Evolutionary conservation across 2,888 invertebrate genomes (phyloP), one percentile per base, ranked within the genome.

Genomic region (Augiades crinisus): DNA sequence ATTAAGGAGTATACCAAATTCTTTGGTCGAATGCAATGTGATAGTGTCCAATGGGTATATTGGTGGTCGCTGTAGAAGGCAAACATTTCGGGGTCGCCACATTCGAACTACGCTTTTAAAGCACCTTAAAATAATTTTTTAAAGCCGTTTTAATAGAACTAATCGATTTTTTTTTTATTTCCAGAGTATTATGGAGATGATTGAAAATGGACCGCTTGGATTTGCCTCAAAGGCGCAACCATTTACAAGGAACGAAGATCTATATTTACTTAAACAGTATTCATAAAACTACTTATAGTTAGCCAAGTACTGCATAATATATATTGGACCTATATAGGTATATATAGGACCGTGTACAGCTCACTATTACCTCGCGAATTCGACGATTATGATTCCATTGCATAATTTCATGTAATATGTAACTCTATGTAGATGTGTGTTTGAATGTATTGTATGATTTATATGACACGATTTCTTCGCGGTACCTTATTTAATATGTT

Each of bases 201-300:
- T 72, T 70, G 67, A 67, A 68, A 68, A 68, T 69, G 73, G 67
- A 70, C 63, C 60, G 71, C 62, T 65, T 64, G 64, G 30, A 51
- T 51, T 76, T 76, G 73, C 73, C 73, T 76, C 57, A 63, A 72
- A 75, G 75, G 70, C 69, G 72, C 72, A 72, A 67, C 68, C 75
- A 70, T 73, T 72, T 72, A 69, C 64, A 76, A 68, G 83, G 84
- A 85, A 85, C 68, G 76, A 82, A 82, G 87, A 87, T 86, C 86
- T 87, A 81, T 87, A 81, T 82, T 78, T 81, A 81, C 75, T 75
- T 73, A 76, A 86, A 85, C 88, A 88, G 88, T 88, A 88, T 88
- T 88, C 81, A 75, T 79, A 75, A 74, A 76, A 78, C 81, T 84
- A 84, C 80, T 78, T 86, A 70, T 63, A 61, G 59, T 60, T 65